These are phyloP conservation scores for Hydriomena furcata DNA, from an alignment of 2,888 invertebrate species.

Conservation along the genomic window DNA sequence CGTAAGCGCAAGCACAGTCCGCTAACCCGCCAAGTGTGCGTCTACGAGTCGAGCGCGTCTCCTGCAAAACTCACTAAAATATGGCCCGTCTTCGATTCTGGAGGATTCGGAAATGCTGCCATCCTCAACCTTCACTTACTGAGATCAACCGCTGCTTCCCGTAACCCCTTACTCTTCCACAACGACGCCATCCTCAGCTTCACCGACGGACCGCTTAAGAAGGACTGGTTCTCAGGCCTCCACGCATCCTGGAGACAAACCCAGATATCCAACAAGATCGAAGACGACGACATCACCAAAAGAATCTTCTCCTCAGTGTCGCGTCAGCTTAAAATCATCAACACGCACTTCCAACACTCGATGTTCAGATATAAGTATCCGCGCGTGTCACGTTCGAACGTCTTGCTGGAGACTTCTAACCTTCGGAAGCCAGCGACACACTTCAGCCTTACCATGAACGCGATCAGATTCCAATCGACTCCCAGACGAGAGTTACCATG, in stretches of 20 bases:
- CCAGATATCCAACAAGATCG: conserved; percentile 53
- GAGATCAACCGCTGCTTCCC: conserved; percentile 48
- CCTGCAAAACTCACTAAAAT: conserved; percentile 72
- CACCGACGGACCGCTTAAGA: conserved; percentile 42
- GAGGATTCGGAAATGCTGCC: conserved; percentile 66
- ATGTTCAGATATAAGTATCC: conserved; percentile 77
- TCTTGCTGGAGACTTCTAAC: conserved; percentile 64
- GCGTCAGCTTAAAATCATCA: conserved; percentile 69
- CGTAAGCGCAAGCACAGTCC: conserved; percentile 71
- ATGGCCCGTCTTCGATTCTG: conserved; percentile 80
- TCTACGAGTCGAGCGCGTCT: conserved; percentile 59
- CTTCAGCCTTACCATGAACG: conserved; percentile 62
- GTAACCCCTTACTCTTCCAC: conserved; percentile 61
- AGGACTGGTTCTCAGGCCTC: conserved; percentile 64
- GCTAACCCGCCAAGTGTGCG: conserved; percentile 56
- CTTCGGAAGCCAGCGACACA: conserved; percentile 60
- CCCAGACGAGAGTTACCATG: conserved; percentile 72
- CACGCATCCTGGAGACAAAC: conserved; percentile 67
- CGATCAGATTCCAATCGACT: conserved; percentile 69
- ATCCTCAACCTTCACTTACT: conserved; percentile 56
- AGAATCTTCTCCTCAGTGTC: conserved; percentile 73
- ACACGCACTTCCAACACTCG: conserved; percentile 65
- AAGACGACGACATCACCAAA: conserved; percentile 64
- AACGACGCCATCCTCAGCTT: conserved; percentile 44
- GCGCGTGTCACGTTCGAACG: conserved; percentile 70